Conservation (phyloP, 2,113 vertebrate species). For the Gambusia holbrooki region DNA sequence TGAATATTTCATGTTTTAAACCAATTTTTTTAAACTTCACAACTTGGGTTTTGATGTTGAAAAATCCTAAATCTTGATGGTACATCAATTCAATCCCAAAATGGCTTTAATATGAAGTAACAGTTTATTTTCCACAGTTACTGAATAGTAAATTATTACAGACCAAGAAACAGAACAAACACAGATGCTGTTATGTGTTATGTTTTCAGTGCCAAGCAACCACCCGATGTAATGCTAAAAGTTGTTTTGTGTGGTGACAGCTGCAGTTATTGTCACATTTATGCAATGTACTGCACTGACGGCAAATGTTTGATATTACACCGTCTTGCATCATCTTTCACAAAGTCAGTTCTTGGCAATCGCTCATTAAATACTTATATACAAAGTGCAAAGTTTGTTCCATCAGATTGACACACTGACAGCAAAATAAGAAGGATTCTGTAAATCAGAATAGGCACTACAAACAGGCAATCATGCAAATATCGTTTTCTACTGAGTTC, state of each 20-base stretch:
- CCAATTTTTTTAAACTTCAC: slow-evolving; percentile 3
- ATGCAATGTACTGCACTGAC: slow-evolving; percentile 11
- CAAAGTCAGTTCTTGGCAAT: neutral
- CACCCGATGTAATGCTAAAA: slow-evolving; percentile 31
- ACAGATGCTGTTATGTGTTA: slow-evolving; percentile 20
- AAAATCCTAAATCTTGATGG: slow-evolving; percentile 23
- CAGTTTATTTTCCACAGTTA: neutral
- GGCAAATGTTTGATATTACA: slow-evolving; percentile 9
- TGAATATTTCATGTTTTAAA: slow-evolving; percentile 17
- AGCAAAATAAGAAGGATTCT: slow-evolving; percentile 22
- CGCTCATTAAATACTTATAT: slow-evolving; percentile 5
- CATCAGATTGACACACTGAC: slow-evolving; percentile 31
- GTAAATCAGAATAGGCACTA: slow-evolving; percentile 42
- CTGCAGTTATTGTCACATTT: slow-evolving; percentile 28
- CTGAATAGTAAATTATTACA: slow-evolving; percentile 12
- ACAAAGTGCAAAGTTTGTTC: slow-evolving; percentile 49
- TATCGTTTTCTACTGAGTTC: slow-evolving; percentile 20
- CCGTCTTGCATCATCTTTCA: neutral
- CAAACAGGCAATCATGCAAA: slow-evolving; percentile 29
- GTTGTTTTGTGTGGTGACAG: slow-evolving; percentile 17
- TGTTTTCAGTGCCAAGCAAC: slow-evolving; percentile 24
- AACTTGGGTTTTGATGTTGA: no score
- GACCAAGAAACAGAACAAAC: neutral
- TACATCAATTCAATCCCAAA: slow-evolving; percentile 24
- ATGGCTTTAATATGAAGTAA: slow-evolving; percentile 15